These are phyloP conservation scores for Lophotriccus pileatus DNA, from an alignment of 2,797 vertebrate genomes.

Conservation along the genomic window DNA sequence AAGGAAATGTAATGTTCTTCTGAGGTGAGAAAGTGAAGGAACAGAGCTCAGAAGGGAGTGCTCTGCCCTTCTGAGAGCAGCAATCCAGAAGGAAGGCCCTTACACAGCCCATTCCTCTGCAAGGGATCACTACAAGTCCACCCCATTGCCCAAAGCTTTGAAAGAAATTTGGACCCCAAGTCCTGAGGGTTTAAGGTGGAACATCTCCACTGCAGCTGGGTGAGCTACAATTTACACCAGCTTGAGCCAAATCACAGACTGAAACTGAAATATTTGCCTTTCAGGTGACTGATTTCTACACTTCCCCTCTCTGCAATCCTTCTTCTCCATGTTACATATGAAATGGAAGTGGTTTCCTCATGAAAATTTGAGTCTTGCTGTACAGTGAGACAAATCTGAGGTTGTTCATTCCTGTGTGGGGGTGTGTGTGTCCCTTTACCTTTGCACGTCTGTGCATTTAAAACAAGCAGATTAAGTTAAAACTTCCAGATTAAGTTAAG, in stretches of 20 bases:
- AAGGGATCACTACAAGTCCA: not conserved
- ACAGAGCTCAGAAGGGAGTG: not conserved
- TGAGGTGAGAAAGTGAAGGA: not conserved
- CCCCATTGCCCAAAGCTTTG: not conserved
- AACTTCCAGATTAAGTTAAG: not conserved
- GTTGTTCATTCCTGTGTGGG: fast-evolving
- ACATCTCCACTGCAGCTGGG: not conserved
- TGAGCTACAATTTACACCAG: not conserved
- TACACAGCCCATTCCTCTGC: not conserved
- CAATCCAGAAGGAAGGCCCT: not conserved
- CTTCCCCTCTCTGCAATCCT: not conserved
- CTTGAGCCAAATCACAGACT: not conserved
- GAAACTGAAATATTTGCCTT: not conserved
- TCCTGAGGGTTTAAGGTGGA: not conserved
- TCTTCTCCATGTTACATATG: not conserved
- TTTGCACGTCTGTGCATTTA: not conserved
- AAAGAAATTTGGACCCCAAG: not conserved
- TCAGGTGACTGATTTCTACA: not conserved
- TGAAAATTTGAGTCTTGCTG: not conserved
- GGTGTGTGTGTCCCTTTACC: too few species aligned
- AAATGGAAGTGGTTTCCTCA: not conserved
- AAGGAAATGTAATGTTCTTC: not conserved
- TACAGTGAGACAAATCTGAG: not conserved
- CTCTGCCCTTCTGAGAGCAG: not conserved
- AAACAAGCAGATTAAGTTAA: not conserved